phyloP scores from a whole-genome alignment of 2,113 vertebrate species.

The Malurus elegans region DNA sequence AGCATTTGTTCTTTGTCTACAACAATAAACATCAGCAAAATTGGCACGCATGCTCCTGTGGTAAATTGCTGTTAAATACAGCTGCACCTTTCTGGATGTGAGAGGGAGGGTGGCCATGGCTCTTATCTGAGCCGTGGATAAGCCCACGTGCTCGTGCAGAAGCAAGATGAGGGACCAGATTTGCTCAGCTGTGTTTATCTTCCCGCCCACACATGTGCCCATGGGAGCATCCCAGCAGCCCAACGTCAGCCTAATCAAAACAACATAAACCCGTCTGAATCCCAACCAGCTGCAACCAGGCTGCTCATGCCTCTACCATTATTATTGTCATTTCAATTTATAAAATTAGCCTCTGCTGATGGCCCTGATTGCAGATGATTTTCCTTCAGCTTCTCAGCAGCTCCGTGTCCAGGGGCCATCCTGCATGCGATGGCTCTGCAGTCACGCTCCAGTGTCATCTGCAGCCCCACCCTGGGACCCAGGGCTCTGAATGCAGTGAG shows the following conservation, averaged over 20 bases:
- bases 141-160: neutral
- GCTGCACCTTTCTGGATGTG: neutral
- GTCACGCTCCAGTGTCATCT: fast-evolving
- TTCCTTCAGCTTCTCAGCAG: neutral
- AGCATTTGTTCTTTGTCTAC: neutral
- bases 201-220: neutral
- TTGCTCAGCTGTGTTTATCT: constrained; percentile 58
- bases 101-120: neutral
- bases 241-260: neutral
- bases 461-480: fast-evolving
- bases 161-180: constrained; percentile 7
- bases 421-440: fast-evolving
- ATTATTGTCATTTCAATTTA: neutral
- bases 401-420: fast-evolving
- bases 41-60: neutral
- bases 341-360: neutral
- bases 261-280: neutral
- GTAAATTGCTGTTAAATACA: neutral
- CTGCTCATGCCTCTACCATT: neutral
- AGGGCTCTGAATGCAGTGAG: neutral
- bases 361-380: neutral
- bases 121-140: neutral
- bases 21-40: neutral
- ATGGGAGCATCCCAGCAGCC: neutral
- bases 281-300: neutral